Base-by-base conservation (phyloP, 2,113 vertebrate genomes). In the Catharus fuscescens region DNA sequence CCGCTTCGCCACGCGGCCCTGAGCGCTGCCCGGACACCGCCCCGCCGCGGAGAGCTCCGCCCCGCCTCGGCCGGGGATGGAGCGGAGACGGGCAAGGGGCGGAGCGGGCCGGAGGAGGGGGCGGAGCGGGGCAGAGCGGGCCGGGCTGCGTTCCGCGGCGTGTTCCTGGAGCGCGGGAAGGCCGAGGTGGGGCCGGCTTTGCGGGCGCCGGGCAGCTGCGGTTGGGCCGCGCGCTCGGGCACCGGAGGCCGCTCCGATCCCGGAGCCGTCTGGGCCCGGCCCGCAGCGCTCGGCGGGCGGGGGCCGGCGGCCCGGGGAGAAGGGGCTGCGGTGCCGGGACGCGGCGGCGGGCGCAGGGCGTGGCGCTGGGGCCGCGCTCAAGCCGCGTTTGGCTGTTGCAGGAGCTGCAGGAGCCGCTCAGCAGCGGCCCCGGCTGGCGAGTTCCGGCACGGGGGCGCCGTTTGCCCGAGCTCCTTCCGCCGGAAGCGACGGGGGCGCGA, bases 391-490 rank as follows among this genome's bases (percentile, higher is more conserved):
- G 23, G 7, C 6, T 3, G 8, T 3, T 2, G 42, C 40, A 0
- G 60, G 44, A 29, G 24, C 47, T 1, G 19, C 47, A 5, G 36
- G 17, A 14, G 14, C 9, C 7, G 11, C 0, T 44, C 0, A 0
- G 54, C 9, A 10, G 69, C 18, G 31, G 64, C 40, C 13, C 50
- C 56, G 31, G 29, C 42, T 5, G 50, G 2, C 2, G 26, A 3
- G 50, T 1, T 25, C 21, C 36, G 0, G 7, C 1, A 0, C 4
- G 23, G 0, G 44, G 34, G 40, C 56, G 26, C 23, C 0, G 11
- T 2, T 6, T 3, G 7, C 4, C 4, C 3, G 52, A 11, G 6
- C 1, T 12, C 7, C 13, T 62, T 32, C 67, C 24, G 81, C 67
- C 5, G 64, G 81, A 56, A 57, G 69, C 36, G 65, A 2, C 7